phyloP scores from a whole-genome alignment of 2,888 invertebrate genomes.

The Alviniconcha strummeri region DNA sequence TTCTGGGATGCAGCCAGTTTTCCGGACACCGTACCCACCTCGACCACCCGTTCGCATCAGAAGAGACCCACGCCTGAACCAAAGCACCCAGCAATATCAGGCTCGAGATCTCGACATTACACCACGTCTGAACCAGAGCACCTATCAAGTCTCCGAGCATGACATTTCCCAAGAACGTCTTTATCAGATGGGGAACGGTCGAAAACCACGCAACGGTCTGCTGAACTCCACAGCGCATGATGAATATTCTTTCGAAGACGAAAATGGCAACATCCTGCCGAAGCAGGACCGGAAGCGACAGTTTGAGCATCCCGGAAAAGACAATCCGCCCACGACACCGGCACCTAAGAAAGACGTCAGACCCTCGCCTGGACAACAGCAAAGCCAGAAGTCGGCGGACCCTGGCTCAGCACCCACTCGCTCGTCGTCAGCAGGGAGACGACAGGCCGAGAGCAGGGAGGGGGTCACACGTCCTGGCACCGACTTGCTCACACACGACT shows the following conservation, averaged over 20 bases:
- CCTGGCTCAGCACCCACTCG: too few relatives aligned
- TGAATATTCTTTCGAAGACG: not conserved
- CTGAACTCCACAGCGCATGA: conserved; percentile 16
- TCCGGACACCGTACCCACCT: not conserved
- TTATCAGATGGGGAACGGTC: not conserved
- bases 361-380: too few relatives aligned
- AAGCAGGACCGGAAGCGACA: too few relatives aligned
- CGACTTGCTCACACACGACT: not conserved
- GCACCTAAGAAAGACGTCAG: too few relatives aligned
- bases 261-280: not conserved
- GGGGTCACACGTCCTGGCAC: too few relatives aligned
- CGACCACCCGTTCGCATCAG: not conserved
- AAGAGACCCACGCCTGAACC: conserved; percentile 17
- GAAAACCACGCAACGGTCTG: not conserved
- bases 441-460: too few relatives aligned
- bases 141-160: conserved; percentile 12
- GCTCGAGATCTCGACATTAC: not conserved
- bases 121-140: conserved; percentile 22
- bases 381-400: too few relatives aligned
- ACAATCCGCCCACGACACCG: too few relatives aligned
- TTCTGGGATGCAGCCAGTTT: not conserved
- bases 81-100: not conserved
- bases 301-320: too few relatives aligned
- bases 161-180: conserved; percentile 1
- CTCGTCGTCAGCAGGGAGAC: too few relatives aligned